Conservation (phyloP, 2,797 vertebrate species). For the Staurois parvus region DNA sequence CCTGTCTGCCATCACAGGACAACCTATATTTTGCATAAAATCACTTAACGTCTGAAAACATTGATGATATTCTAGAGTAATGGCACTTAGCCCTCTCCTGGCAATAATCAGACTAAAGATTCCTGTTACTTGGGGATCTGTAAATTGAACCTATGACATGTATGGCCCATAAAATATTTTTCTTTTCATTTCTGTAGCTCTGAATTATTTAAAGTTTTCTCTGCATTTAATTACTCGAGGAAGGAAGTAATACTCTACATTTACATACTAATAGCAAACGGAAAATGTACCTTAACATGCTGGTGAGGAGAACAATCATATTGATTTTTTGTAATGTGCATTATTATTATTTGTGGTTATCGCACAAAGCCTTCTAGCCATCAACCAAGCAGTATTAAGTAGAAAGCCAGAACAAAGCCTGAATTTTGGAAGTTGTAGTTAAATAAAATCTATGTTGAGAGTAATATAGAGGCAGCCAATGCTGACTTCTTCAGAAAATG, state of each 20-base stretch:
- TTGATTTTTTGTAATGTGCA: no score
- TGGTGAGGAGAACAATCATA: no score
- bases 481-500: no score
- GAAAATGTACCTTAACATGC: not conserved
- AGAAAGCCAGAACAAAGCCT: no score
- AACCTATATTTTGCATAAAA: not conserved
- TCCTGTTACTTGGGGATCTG: no score
- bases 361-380: no score
- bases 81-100: not conserved
- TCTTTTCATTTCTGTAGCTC: not conserved
- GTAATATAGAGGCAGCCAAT: no score
- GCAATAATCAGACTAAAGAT: not conserved
- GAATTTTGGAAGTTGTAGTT: no score
- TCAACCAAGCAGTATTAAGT: no score
- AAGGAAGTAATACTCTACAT: not conserved
- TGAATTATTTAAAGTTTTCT: not conserved
- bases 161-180: not conserved
- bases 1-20: constrained; percentile 18
- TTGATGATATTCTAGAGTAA: not conserved
- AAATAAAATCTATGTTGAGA: no score
- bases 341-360: no score
- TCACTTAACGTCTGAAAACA: not conserved
- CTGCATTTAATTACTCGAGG: not conserved
- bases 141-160: not conserved
- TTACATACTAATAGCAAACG: not conserved